Conservation (phyloP, 2,888 invertebrate genomes). For the Drepana falcataria region DNA sequence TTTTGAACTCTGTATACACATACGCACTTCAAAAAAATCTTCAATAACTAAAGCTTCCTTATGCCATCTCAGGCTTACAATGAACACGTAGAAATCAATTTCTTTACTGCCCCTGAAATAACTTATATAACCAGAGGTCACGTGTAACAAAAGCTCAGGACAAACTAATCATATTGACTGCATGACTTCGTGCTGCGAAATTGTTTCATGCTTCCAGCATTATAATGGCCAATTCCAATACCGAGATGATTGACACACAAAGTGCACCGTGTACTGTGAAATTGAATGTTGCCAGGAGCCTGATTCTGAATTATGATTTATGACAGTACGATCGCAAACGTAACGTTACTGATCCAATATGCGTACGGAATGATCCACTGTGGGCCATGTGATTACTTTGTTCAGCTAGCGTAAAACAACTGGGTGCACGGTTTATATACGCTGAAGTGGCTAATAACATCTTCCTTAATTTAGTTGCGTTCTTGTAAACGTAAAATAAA, state of each 20-base stretch:
- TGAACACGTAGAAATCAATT: no score
- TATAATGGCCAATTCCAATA: slow-evolving; percentile 15
- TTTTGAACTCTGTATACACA: no score
- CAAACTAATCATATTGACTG: background rate
- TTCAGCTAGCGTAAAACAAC: background rate
- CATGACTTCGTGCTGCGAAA: slow-evolving; percentile 6
- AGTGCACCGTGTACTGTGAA: slow-evolving; percentile 7
- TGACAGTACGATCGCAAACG: slow-evolving; percentile 17
- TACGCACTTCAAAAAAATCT: no score
- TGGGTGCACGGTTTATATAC: background rate
- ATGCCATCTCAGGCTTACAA: no score
- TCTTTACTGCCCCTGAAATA: background rate
- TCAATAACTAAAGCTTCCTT: no score
- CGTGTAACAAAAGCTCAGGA: background rate
- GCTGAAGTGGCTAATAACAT: no score
- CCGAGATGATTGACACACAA: slow-evolving; percentile 17
- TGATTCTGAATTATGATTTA: slow-evolving; percentile 32
- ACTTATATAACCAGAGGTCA: background rate
- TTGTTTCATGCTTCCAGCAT: slow-evolving; percentile 10
- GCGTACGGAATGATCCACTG: background rate
- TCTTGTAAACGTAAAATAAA: no score
- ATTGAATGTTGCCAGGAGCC: slow-evolving; percentile 4
- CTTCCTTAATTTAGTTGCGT: no score
- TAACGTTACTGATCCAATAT: background rate
- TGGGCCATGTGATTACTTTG: background rate